A percentile compares a stretch with the other conserved stretches of the same genome.
These are phyloP conservation scores for Ctenochaetus hawaiiensis DNA, from an alignment of 2,797 vertebrate species.

Conservation along the genomic window DNA sequence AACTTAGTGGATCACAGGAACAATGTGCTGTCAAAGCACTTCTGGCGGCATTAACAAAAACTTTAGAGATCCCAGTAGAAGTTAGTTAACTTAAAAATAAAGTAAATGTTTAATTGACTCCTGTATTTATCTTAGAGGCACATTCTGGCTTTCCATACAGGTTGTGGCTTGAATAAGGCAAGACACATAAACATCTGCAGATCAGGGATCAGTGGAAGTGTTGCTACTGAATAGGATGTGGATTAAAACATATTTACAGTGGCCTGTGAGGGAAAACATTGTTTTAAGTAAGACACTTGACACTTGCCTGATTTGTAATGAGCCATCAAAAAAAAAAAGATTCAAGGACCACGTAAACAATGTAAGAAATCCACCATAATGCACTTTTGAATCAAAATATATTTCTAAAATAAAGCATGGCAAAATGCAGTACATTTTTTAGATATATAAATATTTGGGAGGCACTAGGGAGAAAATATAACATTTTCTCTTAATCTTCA, in stretches of 20 bases:
- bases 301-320: background rate
- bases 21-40: too few relatives aligned
- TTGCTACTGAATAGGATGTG: background rate
- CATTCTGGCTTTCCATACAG: background rate
- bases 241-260: background rate
- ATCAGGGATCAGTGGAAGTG: background rate
- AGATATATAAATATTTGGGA: background rate
- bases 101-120: background rate
- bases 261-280: background rate
- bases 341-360: background rate
- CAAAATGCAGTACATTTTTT: background rate
- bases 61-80: too few relatives aligned
- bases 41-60: too few relatives aligned
- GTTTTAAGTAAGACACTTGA: background rate
- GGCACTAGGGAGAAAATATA: background rate
- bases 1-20: too few relatives aligned
- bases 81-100: too few relatives aligned
- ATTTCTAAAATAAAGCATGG: background rate
- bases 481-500: background rate
- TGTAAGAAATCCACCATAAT: background rate
- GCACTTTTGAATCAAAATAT: background rate
- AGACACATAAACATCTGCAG: background rate
- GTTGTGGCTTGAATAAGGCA: background rate
- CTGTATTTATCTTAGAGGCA: conserved; percentile 2
- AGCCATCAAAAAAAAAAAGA: background rate